Evolutionary conservation across 2,888 invertebrate genomes (phyloP).

Genomic region (Erebia palarica): DNA sequence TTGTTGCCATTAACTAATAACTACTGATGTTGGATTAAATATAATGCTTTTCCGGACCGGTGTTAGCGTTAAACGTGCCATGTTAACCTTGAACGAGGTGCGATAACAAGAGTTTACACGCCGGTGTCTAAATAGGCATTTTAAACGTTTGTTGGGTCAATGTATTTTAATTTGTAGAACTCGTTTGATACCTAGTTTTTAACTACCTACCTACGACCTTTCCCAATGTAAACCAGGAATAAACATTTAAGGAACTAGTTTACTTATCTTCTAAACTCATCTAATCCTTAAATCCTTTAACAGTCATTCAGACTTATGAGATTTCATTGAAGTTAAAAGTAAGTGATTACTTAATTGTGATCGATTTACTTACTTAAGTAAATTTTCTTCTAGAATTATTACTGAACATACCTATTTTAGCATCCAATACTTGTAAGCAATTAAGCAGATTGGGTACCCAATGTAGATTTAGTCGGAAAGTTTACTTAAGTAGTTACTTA

Average conservation of each 20-base stretch:
- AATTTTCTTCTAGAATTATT: too few relatives aligned
- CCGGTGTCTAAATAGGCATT: slow-evolving; percentile 36
- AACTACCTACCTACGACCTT: neutral
- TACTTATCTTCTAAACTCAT: too few relatives aligned
- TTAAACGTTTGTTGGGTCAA: slow-evolving; percentile 10
- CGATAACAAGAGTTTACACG: slow-evolving; percentile 60
- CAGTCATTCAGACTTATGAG: too few relatives aligned
- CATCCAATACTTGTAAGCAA: too few relatives aligned
- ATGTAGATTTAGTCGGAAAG: too few relatives aligned
- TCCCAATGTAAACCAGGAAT: neutral
- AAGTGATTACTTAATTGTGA: too few relatives aligned
- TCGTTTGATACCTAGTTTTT: neutral
- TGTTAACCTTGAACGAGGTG: slow-evolving; percentile 37
- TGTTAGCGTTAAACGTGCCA: slow-evolving; percentile 15
- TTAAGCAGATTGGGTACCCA: too few relatives aligned
- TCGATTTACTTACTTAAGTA: too few relatives aligned
- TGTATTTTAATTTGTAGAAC: neutral
- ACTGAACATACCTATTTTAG: too few relatives aligned
- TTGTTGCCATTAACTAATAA: neutral
- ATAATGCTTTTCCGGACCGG: slow-evolving; percentile 41
- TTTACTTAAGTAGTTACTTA: too few relatives aligned
- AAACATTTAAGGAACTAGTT: neutral
- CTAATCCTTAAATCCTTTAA: too few relatives aligned
- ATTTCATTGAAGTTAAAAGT: too few relatives aligned
- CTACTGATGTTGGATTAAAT: slow-evolving; percentile 26